Evolutionary conservation across 2,113 vertebrate species (phyloP).

Genomic region (Rhizomys pruinosus): DNA sequence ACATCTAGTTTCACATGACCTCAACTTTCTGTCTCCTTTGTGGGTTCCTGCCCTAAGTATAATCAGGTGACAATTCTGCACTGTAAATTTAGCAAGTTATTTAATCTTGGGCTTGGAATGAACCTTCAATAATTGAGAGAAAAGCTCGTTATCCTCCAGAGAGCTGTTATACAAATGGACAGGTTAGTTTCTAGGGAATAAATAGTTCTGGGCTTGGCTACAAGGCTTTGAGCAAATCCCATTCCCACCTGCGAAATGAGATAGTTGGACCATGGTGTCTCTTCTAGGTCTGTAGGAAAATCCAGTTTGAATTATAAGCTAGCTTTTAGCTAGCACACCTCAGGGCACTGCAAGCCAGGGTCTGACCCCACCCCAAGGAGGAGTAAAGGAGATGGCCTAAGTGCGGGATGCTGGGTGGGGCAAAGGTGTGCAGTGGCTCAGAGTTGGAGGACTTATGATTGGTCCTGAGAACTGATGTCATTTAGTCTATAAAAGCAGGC

Average conservation of each 20-base stretch:
- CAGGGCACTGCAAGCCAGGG: no score
- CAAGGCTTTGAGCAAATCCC: background rate
- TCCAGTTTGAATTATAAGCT: no score
- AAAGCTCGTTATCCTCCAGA: background rate
- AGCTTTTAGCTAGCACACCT: no score
- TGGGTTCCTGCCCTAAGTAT: background rate
- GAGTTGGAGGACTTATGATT: no score
- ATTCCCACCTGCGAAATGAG: background rate
- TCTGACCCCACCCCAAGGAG: no score
- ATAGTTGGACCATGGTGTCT: background rate
- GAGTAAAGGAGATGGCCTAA: no score
- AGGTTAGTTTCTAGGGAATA: background rate
- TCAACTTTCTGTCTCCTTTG: constrained; percentile 1
- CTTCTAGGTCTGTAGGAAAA: no score
- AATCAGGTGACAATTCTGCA: background rate
- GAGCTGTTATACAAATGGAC: background rate
- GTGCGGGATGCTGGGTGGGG: no score
- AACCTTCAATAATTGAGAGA: background rate
- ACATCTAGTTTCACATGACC: background rate
- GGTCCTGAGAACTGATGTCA: no score
- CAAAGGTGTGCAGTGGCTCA: no score
- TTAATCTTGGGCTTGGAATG: background rate
- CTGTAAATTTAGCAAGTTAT: background rate
- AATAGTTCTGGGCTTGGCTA: background rate
- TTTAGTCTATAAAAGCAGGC: no score